A percentile compares a stretch with the other conserved stretches of the same genome.
Conservation (phyloP, 2,888 invertebrate species). For the Lordiphosa fenestrarum region DNA sequence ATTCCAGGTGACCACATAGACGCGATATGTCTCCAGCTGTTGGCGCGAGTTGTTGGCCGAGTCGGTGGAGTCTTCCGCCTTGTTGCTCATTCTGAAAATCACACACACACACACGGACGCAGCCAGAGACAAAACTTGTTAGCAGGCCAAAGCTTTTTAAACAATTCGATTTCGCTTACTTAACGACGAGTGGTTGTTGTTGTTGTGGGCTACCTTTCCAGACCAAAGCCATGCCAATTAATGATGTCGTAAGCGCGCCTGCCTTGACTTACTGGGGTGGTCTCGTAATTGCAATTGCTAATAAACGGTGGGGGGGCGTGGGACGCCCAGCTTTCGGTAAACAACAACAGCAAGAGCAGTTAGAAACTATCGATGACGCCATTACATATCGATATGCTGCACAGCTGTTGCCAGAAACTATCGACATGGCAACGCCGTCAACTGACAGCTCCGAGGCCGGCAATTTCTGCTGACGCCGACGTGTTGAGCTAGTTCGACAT, state of each 20-base stretch:
- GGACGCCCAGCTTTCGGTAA: neutral
- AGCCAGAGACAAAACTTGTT: neutral
- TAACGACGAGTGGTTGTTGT: neutral
- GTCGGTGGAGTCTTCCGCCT: neutral
- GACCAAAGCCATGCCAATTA: neutral
- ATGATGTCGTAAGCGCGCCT: slow-evolving; percentile 4
- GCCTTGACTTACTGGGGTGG: neutral
- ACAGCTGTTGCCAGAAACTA: too few relatives aligned
- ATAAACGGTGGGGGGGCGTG: neutral
- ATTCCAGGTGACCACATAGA: slow-evolving; percentile 94
- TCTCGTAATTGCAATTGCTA: slow-evolving; percentile 1
- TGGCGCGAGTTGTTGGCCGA: slow-evolving; percentile 28
- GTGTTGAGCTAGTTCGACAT: slow-evolving; percentile 11
- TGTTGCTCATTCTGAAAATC: slow-evolving; percentile 6
- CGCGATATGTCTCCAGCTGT: slow-evolving; percentile 81
- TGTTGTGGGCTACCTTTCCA: too few relatives aligned
- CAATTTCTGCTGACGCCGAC: slow-evolving; percentile 8
- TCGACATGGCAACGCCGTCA: too few relatives aligned
- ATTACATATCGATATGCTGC: too few relatives aligned
- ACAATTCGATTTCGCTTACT: slow-evolving; percentile 4
- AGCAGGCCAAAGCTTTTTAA: neutral
- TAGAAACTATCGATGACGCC: too few relatives aligned
- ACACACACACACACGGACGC: neutral
- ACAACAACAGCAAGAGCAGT: slow-evolving; percentile 3
- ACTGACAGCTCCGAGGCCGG: slow-evolving; percentile 11